Base-by-base conservation (phyloP, 2,113 vertebrate species). In the Acrocephalus arundinaceus region DNA sequence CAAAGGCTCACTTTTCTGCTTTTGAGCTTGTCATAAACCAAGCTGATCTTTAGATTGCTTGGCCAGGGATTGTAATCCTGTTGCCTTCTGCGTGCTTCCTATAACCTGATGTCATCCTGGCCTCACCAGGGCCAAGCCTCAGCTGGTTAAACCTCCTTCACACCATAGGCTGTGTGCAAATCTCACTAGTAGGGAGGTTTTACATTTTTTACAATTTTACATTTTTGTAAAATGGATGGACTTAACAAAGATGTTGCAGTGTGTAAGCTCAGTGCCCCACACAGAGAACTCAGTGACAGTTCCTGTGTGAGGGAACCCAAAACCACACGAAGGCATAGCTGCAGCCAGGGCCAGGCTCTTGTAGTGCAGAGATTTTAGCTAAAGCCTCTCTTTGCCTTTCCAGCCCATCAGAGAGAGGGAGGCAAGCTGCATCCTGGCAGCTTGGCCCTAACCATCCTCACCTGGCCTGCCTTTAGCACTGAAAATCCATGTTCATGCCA, bases 181-280 rank as follows among this genome's bases (percentile, higher is more conserved):
- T 57, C 7, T 21, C 59, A 77, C 43, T 16, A 51, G 20, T 1
- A 35, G 24, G 11, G 20, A 58, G 25, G 23, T 10, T n/a, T 35
- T 35, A 35, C 35, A 35, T 35, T 35, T 35, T 35, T 35, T 35
- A 35, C 35, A 35, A 35, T 35, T 35, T 35, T 35, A 35, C 35
- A 35, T 35, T 35, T 39, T 94, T 90, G 87, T 88, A 80, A 91
- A 96, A 96, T 82, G 70, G 93, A 62, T 25, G 63, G 78, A 66
- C 55, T 76, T 51, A 63, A 59, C n/a, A 77, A 71, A 90, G 68
- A 65, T 57, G 27, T 6, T 84, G 83, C 48, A 79, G 58, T 0
- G 0, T 54, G 46, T 62, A 82, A 79, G 23, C 67, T 90, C 79
- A 43, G 43, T 17, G 37, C 27, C 77, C 49, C 51, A 17, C 25